Base-by-base conservation (phyloP, 2,888 invertebrate genomes). In the Tholera decimalis region DNA sequence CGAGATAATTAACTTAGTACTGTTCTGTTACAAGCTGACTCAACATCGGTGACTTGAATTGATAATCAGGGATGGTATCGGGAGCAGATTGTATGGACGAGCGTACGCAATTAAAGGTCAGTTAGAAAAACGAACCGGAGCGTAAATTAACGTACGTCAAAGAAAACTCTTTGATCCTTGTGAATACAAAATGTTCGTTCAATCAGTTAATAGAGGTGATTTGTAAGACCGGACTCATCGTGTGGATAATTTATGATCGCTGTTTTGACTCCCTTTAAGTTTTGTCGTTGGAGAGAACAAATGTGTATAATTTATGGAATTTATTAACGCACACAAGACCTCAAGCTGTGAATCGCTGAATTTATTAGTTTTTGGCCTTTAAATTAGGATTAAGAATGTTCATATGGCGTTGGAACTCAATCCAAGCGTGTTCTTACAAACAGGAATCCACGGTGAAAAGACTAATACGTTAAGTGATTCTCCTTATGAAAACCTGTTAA, bases 1-100 rank as follows among this genome's bases (percentile, higher is more conserved):
- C 68, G 47, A 66, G 51, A 70, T 82, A 81, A 82, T 77, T 73
- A 73, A 72, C 71, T 81, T 77, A 75, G 73, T 66, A 66, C 39
- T 49, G 47, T 62, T 72, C 62, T 55, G 66, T 67, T 64, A 72
- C 69, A 70, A 63, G 74, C 73, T 75, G 75, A 75, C 64, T 75
- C 73, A 72, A 59, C 63, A 54, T 6, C 35, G 57, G 49, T 61
- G 77, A 77, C 71, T 75, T 64, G 81, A 82, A 80, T 81, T 74
- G 54, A 72, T 77, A 80, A 81, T 80, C 59, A 66, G 47, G 37
- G 39, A 50, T 62, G 67, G 67, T 77, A 74, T 76, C 60, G 59
- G 47, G 41, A 56, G 37, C 56, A 53, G 56, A 63, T 76, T 74
- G 59, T 57, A 49, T 53, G 26, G 59, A 41, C 39, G 59, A 55